phyloP scores from a whole-genome alignment of 1,140 invertebrate species.

The Dolichoris vasculosae region DNA sequence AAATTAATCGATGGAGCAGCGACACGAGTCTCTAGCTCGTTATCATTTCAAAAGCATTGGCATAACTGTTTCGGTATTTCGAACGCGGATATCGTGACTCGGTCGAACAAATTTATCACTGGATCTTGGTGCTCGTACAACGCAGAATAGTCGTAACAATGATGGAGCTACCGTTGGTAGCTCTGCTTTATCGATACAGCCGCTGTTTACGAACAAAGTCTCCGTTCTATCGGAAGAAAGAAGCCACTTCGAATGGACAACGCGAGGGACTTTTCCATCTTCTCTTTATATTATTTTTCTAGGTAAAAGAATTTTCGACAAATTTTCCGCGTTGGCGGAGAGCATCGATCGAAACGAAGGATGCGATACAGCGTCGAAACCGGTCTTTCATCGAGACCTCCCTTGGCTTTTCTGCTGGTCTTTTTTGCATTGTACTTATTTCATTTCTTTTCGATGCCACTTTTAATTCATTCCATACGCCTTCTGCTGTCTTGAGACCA shows the following conservation, averaged over 20 bases:
- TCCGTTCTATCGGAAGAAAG: neutral
- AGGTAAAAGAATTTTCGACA: neutral
- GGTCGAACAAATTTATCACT: too few relatives aligned
- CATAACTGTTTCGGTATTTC: too few relatives aligned
- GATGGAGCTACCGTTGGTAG: too few relatives aligned
- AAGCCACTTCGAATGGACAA: neutral
- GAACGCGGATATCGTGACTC: too few relatives aligned
- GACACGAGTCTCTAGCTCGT: neutral
- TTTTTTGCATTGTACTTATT: neutral
- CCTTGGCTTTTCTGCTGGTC: too few relatives aligned
- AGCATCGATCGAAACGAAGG: slow-evolving; percentile 16
- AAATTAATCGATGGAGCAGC: neutral
- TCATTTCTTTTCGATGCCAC: neutral
- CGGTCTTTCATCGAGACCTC: neutral
- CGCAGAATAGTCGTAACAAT: too few relatives aligned
- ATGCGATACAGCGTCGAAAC: slow-evolving; percentile 14
- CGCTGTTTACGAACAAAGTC: neutral
- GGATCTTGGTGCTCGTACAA: too few relatives aligned
- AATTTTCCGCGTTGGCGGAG: neutral
- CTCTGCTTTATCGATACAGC: too few relatives aligned
- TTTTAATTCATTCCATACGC: neutral
- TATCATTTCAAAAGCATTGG: too few relatives aligned
- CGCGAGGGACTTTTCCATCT: neutral
- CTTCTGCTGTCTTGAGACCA: neutral
- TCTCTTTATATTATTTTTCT: too few relatives aligned